These are phyloP conservation scores for Petrosia ficiformis DNA, from an alignment of 37 sponge, comb jelly and placozoan genomes.

Conservation along the genomic window DNA sequence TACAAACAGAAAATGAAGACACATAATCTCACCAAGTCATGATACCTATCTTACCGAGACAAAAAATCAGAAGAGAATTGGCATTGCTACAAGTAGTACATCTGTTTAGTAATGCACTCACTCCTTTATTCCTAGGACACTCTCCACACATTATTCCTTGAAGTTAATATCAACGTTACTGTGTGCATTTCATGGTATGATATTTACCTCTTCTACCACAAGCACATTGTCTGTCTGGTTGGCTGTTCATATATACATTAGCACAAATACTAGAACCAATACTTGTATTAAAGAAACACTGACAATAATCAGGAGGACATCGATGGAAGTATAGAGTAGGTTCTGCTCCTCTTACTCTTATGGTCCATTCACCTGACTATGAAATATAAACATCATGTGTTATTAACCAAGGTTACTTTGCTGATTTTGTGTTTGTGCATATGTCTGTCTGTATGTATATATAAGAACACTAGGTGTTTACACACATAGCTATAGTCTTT, in stretches of 20 bases:
- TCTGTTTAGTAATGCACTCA: not conserved
- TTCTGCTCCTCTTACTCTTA: not conserved
- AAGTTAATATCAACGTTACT: too few relatives aligned
- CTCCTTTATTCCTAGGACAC: slow-evolving; percentile 1
- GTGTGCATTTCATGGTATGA: too few relatives aligned
- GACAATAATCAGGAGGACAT: slow-evolving; percentile 41
- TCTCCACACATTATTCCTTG: slow-evolving; percentile 2
- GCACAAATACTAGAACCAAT: not conserved
- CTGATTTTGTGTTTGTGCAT: too few relatives aligned
- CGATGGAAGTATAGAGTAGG: not conserved
- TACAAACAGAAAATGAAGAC: too few relatives aligned
- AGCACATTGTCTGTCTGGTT: slow-evolving; percentile 17
- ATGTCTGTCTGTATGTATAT: too few relatives aligned
- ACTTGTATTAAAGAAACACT: slow-evolving; percentile 1
- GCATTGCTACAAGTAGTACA: not conserved
- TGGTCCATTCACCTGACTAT: not conserved
- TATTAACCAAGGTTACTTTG: too few relatives aligned
- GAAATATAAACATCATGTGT: too few relatives aligned
- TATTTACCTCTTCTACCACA: slow-evolving; percentile 14
- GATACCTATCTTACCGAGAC: not conserved
- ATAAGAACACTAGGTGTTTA: too few relatives aligned
- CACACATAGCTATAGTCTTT: too few relatives aligned
- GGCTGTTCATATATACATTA: not conserved
- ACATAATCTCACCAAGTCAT: too few relatives aligned
- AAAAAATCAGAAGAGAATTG: not conserved